These are phyloP conservation scores for Dioctria linearis DNA, from an alignment of 2,888 invertebrate species.

Conservation along the genomic window DNA sequence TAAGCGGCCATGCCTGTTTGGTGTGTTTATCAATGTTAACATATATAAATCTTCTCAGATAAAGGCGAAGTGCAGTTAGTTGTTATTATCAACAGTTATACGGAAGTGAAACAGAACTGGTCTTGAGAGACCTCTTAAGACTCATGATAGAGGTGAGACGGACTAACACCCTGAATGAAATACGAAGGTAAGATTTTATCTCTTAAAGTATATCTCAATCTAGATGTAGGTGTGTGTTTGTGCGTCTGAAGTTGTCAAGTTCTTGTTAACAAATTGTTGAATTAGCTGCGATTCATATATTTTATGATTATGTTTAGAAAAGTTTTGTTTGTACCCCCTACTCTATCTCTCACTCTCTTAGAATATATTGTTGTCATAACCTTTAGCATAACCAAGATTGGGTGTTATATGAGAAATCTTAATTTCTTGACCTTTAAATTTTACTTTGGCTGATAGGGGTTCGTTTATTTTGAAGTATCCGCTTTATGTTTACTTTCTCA, in stretches of 20 bases:
- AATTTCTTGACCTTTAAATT: neutral
- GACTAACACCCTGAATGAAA: neutral
- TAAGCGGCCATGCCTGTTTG: too few relatives aligned
- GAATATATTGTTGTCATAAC: too few relatives aligned
- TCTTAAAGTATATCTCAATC: neutral
- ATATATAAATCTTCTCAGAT: neutral
- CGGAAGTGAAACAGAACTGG: slow-evolving; percentile 36
- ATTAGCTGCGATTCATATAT: too few relatives aligned
- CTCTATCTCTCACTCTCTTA: too few relatives aligned
- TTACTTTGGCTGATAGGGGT: neutral
- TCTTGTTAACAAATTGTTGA: too few relatives aligned
- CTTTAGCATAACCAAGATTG: too few relatives aligned
- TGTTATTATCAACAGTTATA: slow-evolving; percentile 37
- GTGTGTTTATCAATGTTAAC: neutral
- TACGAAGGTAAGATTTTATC: neutral
- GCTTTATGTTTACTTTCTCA: neutral
- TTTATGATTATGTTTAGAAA: too few relatives aligned
- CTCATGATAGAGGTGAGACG: slow-evolving; percentile 18
- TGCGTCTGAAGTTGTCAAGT: neutral
- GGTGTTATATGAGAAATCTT: neutral
- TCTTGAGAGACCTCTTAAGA: slow-evolving; percentile 14
- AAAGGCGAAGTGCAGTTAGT: neutral
- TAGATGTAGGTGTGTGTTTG: neutral
- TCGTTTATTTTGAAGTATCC: neutral
- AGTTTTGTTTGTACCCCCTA: too few relatives aligned